Conservation (phyloP, 2,113 vertebrate genomes). For the Nibea albiflora region DNA sequence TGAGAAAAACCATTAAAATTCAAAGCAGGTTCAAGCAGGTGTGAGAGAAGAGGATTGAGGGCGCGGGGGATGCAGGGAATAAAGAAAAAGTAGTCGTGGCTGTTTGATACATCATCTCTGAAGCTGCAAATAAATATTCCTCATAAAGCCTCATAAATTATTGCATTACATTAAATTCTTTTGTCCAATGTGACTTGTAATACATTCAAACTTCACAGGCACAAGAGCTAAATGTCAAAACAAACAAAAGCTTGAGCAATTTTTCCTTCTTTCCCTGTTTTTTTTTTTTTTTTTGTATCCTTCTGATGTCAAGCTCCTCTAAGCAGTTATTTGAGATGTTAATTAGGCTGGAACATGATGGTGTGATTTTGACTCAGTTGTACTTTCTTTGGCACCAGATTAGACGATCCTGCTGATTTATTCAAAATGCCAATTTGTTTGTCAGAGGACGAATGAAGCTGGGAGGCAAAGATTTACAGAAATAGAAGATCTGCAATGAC, state of each 20-base stretch:
- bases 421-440: conserved; percentile 37
- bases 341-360: neutral
- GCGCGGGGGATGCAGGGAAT: conserved; percentile 18
- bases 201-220: neutral
- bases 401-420: conserved; percentile 20
- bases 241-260: neutral
- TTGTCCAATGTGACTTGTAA: neutral
- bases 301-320: neutral
- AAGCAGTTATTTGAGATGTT: neutral
- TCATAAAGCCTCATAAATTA: neutral
- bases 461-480: conserved; percentile 13
- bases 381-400: conserved; percentile 9
- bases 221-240: conserved; percentile 3
- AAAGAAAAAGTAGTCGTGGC: conserved; percentile 7
- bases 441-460: conserved; percentile 19
- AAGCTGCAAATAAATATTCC: conserved; percentile 44
- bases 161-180: conserved; percentile 9
- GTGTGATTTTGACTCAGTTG: conserved; percentile 13
- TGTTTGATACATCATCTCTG: conserved; percentile 24
- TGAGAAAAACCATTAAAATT: conserved; percentile 77
- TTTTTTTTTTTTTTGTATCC: neutral
- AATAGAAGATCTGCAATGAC: conserved; percentile 13
- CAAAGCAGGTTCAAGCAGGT: conserved; percentile 71
- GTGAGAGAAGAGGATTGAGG: conserved; percentile 54
- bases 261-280: neutral